Evolutionary conservation across 2,113 vertebrate genomes (phyloP), one percentile per base, ranked within the genome.

Genomic region (Callionymus lyra): DNA sequence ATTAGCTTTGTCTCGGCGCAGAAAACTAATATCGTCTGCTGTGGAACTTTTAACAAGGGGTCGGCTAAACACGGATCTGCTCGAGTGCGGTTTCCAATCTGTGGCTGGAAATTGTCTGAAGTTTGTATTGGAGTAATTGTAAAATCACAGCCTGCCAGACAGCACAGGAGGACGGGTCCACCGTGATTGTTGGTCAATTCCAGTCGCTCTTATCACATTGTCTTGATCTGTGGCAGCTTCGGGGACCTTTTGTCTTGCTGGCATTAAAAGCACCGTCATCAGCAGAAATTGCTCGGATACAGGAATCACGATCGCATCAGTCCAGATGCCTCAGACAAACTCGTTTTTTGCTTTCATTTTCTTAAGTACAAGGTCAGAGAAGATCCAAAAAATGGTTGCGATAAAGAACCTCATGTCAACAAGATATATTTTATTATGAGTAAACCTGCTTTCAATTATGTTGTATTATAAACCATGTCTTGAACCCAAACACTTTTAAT

Each of bases 141-240:
- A 27, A 27, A 27, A 27, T 27, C 21, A 27, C 4, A 27, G 21
- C 21, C 21, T 27, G 21, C 21, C 21, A 8, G 4, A 4, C 48
- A 41, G 41, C 42, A 39, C 31, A 54, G 44, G 46, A 34, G 51
- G 35, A 53, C 32, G n/a, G n/a, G n/a, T 47, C 39, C 6, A 48
- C 38, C 21, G 35, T 16, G 44, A 36, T 44, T 43, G 44, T 63
- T 45, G 44, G 9, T 31, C 37, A 4, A 32, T 49, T 19, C 52
- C 52, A 53, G 21, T 51, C 8, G 3, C 34, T 18, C 16, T 14
- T 8, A 27, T 13, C 36, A 56, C 41, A 59, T 59, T 56, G 37
- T 47, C n/a, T 63, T 45, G 40, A 49, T 67, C 65, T 60, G 70
- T 68, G 40, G 35, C 59, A 37, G 38, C 14, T n/a, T 4, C n/a